Conservation (phyloP, 2,888 invertebrate species). For the Atethmia centrago region DNA sequence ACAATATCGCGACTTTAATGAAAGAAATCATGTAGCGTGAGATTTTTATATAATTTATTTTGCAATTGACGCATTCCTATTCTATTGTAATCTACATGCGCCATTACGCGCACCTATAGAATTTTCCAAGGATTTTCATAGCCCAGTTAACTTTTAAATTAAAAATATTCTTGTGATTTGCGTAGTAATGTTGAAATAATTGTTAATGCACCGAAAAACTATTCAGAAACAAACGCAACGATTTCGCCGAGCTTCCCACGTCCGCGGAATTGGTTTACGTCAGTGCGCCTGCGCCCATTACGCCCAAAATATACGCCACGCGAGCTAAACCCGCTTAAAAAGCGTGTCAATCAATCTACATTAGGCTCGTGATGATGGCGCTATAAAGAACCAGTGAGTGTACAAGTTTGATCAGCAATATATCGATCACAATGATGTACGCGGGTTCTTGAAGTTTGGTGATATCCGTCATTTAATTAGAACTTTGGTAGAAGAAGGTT, state of each 20-base stretch:
- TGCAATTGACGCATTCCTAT: constrained; percentile 81
- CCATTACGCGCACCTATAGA: constrained; percentile 48
- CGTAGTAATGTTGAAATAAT: constrained; percentile 67
- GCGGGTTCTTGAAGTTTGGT: constrained; percentile 50
- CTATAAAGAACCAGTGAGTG: constrained; percentile 71
- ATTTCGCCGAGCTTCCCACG: constrained; percentile 82
- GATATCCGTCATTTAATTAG: constrained; percentile 67
- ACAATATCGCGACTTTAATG: constrained; percentile 87
- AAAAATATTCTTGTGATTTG: constrained; percentile 62
- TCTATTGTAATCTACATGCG: constrained; percentile 66
- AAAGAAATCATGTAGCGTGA: constrained; percentile 88
- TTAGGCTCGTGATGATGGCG: constrained; percentile 76
- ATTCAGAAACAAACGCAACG: constrained; percentile 76
- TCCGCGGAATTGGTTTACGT: constrained; percentile 85
- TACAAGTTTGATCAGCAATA: constrained; percentile 62
- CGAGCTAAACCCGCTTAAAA: constrained; percentile 81
- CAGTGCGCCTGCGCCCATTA: constrained; percentile 84
- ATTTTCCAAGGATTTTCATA: constrained; percentile 66
- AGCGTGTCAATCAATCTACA: constrained; percentile 87
- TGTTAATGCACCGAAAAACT: constrained; percentile 77
- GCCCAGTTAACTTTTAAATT: constrained; percentile 37
- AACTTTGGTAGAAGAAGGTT: constrained; percentile 67
- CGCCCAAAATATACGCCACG: constrained; percentile 84
- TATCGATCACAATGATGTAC: constrained; percentile 57
- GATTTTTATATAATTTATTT: constrained; percentile 86